Evolutionary conservation across 2,888 invertebrate genomes (phyloP).

Genomic region (Pilophorus perplexus): DNA sequence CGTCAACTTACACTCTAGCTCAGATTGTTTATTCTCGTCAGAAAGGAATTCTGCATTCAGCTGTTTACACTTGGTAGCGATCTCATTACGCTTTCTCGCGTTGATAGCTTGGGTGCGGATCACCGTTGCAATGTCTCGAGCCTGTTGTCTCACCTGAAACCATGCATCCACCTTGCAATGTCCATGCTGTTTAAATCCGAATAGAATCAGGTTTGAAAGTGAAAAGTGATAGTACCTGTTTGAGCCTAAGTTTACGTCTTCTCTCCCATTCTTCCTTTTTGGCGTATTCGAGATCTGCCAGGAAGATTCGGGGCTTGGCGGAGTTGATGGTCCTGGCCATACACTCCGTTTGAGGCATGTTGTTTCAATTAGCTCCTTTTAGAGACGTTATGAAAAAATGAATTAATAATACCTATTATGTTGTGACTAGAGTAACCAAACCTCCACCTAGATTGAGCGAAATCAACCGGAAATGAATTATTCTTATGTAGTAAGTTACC

Average conservation of each 20-base stretch:
- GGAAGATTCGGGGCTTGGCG: constrained; percentile 52
- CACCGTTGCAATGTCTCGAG: constrained; percentile 60
- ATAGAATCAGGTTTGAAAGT: too few species aligned
- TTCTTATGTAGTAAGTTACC: too few species aligned
- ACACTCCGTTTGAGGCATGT: constrained; percentile 4
- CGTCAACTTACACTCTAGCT: constrained; percentile 56
- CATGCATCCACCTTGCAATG: neutral
- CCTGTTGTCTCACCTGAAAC: constrained; percentile 61
- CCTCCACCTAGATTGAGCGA: too few species aligned
- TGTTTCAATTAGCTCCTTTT: too few species aligned
- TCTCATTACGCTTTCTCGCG: constrained; percentile 56
- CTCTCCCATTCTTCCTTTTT: constrained; percentile 60
- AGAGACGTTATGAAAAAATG: too few species aligned
- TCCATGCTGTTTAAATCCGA: neutral
- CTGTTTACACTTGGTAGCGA: too few species aligned
- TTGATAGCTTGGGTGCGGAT: constrained; percentile 58
- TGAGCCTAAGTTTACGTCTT: constrained; percentile 60
- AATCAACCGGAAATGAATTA: too few species aligned
- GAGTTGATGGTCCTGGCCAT: neutral
- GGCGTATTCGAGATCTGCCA: constrained; percentile 56
- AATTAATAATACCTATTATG: too few species aligned
- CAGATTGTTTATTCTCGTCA: too few species aligned
- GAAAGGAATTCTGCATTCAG: too few species aligned
- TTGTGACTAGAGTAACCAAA: too few species aligned
- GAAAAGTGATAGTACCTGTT: too few species aligned